These are phyloP conservation scores for Hermaeophaga mercurialis DNA, from an alignment of 2,888 invertebrate species.

Conservation along the genomic window DNA sequence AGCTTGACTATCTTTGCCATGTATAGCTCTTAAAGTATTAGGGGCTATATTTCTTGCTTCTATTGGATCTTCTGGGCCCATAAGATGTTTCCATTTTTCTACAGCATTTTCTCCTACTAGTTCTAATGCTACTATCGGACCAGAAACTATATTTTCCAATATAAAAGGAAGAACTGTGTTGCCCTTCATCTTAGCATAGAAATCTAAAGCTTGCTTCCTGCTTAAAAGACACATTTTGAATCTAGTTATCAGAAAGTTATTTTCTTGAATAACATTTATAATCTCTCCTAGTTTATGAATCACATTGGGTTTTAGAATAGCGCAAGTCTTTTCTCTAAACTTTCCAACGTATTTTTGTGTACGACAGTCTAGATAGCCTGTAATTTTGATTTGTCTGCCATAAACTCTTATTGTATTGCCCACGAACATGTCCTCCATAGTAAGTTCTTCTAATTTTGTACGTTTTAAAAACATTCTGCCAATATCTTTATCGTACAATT, in stretches of 20 bases:
- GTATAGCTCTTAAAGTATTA: slow-evolving; percentile 66
- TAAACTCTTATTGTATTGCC: slow-evolving; percentile 70
- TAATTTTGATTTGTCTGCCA: slow-evolving; percentile 74
- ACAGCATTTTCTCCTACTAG: slow-evolving; percentile 75
- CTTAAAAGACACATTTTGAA: slow-evolving; percentile 74
- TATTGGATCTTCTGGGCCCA: slow-evolving; percentile 68
- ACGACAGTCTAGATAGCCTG: slow-evolving; percentile 72
- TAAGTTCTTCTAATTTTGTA: slow-evolving; percentile 69
- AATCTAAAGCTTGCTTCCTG: slow-evolving; percentile 64
- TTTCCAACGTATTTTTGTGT: slow-evolving; percentile 69
- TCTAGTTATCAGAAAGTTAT: slow-evolving; percentile 58
- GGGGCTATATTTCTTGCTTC: slow-evolving; percentile 63
- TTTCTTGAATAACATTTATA: slow-evolving; percentile 67
- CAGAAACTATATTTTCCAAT: slow-evolving; percentile 69
- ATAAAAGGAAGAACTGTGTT: slow-evolving; percentile 69
- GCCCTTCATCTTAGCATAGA: slow-evolving; percentile 65
- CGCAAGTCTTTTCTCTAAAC: slow-evolving; percentile 74
- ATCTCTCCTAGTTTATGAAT: slow-evolving; percentile 75
- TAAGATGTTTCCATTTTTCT: slow-evolving; percentile 61
- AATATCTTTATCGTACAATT: slow-evolving; percentile 63
- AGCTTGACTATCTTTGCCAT: slow-evolving; percentile 70
- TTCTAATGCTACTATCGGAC: slow-evolving; percentile 73
- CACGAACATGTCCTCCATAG: slow-evolving; percentile 71
- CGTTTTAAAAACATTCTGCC: slow-evolving; percentile 62
- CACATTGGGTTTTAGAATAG: slow-evolving; percentile 76